These are phyloP conservation scores for Oikopleura albicans DNA, from an alignment of 23 tunicate genomes.

Conservation along the genomic window DNA sequence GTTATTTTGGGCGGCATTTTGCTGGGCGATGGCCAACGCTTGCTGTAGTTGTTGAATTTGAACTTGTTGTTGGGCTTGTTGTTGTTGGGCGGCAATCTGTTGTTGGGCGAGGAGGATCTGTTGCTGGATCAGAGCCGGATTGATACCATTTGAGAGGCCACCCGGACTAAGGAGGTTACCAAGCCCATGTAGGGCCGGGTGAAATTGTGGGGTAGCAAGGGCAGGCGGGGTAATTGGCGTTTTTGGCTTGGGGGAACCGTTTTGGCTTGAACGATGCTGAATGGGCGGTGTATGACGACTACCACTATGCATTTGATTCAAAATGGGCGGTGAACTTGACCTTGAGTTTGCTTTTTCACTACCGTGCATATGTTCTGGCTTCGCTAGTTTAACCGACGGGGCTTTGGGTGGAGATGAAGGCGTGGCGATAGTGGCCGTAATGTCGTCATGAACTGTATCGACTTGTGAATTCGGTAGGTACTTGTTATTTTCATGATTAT, in stretches of 20 bases:
- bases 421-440: too few species aligned
- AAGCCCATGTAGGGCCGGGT: constrained; percentile 1
- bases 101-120: not conserved
- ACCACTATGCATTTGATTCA: too few species aligned
- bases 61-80: constrained; percentile 5
- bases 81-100: not conserved
- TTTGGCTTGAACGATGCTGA: not conserved
- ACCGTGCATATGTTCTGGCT: too few species aligned
- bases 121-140: not conserved
- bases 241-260: not conserved
- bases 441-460: too few species aligned
- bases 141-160: not conserved
- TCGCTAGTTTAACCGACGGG: not conserved
- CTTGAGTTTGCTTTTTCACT: not conserved
- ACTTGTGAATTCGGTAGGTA: too few species aligned
- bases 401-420: not conserved
- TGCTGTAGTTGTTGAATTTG: not conserved
- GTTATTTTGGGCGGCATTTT: not conserved
- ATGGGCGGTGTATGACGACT: too few species aligned
- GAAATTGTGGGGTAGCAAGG: not conserved
- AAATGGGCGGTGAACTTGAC: not conserved
- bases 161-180: not conserved
- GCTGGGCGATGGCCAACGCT: constrained; percentile 8
- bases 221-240: not conserved
- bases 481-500: too few species aligned